Evolutionary conservation across 2,797 vertebrate species (phyloP).

Genomic region (Poecilia gillii): DNA sequence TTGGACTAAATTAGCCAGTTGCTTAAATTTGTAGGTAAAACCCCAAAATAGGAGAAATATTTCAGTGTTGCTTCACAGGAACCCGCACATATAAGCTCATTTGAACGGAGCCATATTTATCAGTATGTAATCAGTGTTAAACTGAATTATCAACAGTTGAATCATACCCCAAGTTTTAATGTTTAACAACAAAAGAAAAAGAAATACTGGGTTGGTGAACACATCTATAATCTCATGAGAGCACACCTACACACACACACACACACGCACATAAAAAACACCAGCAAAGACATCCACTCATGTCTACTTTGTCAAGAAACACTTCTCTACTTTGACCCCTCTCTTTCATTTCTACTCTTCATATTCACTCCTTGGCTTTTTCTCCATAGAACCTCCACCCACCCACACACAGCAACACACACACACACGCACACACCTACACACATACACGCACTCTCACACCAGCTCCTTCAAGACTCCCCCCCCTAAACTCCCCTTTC

Average conservation of each 20-base stretch:
- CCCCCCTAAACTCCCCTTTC: conserved; percentile 52
- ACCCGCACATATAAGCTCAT: too few relatives aligned
- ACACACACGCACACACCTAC: conserved; percentile 14
- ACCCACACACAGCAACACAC: conserved; percentile 10
- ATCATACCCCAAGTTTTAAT: conserved; percentile 15
- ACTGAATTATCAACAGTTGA: background rate
- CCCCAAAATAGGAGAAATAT: background rate
- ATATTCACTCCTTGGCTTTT: conserved; percentile 58
- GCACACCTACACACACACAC: conserved; percentile 2
- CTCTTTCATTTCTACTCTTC: conserved; percentile 61
- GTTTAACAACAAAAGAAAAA: background rate
- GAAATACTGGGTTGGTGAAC: conserved; percentile 1
- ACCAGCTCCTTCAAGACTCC: conserved; percentile 51
- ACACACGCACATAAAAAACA: conserved; percentile 3
- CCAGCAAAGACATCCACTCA: conserved; percentile 28
- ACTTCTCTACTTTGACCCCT: conserved; percentile 56
- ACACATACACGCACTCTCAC: conserved; percentile 24
- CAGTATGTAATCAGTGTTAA: background rate
- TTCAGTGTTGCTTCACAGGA: background rate
- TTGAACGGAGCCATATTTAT: background rate
- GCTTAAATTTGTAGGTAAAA: background rate
- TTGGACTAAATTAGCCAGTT: background rate
- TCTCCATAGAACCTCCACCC: conserved; percentile 54
- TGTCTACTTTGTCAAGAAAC: conserved; percentile 63
- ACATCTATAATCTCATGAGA: conserved; percentile 1